Conservation (phyloP, 2,888 invertebrate genomes). For the Lagria hirta region DNA sequence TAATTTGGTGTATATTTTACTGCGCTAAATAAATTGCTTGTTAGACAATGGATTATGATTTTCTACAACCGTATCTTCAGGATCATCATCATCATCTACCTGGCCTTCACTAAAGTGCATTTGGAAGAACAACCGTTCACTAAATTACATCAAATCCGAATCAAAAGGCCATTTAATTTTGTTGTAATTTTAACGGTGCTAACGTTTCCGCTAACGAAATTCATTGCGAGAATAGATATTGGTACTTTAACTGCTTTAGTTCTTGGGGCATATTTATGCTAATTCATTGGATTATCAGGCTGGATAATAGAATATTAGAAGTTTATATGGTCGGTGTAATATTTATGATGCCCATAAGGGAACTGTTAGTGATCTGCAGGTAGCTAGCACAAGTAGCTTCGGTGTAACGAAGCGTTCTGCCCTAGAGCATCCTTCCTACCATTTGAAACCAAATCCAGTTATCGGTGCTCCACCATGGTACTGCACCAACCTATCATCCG, state of each 20-base stretch:
- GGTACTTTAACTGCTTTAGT: background rate
- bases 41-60: constrained; percentile 37
- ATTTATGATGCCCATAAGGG: constrained; percentile 42
- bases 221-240: constrained; percentile 1
- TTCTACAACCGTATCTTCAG: constrained; percentile 25
- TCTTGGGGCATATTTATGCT: constrained; percentile 22
- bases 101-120: constrained; percentile 17
- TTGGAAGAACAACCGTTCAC: constrained; percentile 14
- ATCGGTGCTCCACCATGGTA: too few relatives aligned
- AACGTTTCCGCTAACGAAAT: constrained; percentile 5
- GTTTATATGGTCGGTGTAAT: constrained; percentile 34
- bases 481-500: too few relatives aligned
- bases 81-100: constrained; percentile 25
- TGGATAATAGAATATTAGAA: constrained; percentile 27
- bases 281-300: constrained; percentile 17
- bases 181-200: constrained; percentile 12
- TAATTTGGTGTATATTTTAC: constrained; percentile 41
- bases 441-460: too few relatives aligned
- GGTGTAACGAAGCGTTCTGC: constrained; percentile 13
- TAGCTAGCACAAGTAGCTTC: constrained; percentile 14
- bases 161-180: constrained; percentile 10
- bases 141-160: constrained; percentile 13
- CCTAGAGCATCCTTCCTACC: too few relatives aligned
- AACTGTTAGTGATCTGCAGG: constrained; percentile 24
- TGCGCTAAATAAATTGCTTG: constrained; percentile 41